Conservation (phyloP, 2,888 invertebrate species). For the Chaetoderma sp. region DNA sequence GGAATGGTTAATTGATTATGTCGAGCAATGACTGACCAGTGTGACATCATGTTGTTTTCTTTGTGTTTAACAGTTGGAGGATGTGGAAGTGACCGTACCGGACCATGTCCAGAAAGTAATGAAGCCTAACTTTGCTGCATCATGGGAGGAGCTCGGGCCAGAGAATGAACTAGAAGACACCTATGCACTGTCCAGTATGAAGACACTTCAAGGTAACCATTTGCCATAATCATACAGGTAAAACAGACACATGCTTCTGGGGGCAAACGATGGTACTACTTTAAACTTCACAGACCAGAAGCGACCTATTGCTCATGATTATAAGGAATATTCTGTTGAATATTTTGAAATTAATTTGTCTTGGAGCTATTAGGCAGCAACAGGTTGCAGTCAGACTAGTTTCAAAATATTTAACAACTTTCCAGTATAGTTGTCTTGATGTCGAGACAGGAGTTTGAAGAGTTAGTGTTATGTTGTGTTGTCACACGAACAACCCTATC, state of each 20-base stretch:
- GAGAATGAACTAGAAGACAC: slow-evolving; percentile 88
- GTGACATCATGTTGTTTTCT: background rate
- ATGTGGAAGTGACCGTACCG: slow-evolving; percentile 85
- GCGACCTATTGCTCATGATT: background rate
- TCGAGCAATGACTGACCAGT: no score
- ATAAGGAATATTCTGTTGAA: no score
- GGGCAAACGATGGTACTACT: background rate
- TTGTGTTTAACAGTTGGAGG: slow-evolving; percentile 79
- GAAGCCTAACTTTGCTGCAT: slow-evolving; percentile 81
- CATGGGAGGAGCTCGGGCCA: slow-evolving; percentile 82
- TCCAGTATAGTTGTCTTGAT: no score
- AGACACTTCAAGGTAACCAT: slow-evolving; percentile 78
- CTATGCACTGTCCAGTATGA: slow-evolving; percentile 86
- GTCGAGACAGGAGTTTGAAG: background rate
- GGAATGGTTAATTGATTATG: no score
- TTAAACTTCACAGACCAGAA: background rate
- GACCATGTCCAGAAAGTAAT: slow-evolving; percentile 87
- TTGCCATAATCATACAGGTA: background rate
- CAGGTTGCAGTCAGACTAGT: no score
- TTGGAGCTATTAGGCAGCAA: no score
- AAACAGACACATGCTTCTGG: background rate
- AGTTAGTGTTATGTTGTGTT: background rate
- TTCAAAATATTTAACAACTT: no score
- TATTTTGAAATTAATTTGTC: no score
- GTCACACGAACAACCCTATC: background rate